A percentile compares a stretch with the other conserved stretches of the same genome.
These are phyloP conservation scores for Entomobrya proxima DNA, from an alignment of 2,888 invertebrate genomes.

Conservation along the genomic window DNA sequence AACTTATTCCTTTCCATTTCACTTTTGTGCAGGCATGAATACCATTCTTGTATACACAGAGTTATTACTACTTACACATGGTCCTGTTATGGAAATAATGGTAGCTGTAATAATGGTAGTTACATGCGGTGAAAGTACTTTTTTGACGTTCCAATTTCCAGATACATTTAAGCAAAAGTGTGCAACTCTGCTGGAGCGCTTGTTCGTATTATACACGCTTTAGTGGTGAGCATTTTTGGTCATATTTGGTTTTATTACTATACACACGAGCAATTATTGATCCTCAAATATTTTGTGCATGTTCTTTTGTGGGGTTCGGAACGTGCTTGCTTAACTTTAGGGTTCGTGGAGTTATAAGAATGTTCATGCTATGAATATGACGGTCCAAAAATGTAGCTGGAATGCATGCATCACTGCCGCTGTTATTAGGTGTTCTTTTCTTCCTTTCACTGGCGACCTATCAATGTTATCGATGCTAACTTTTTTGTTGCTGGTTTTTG, in stretches of 20 bases:
- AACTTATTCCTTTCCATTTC: neutral
- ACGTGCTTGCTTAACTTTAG: conserved; percentile 23
- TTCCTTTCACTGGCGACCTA: conserved; percentile 25
- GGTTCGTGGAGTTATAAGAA: neutral
- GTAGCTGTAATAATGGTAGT: neutral
- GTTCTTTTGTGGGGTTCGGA: neutral
- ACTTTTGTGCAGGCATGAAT: neutral
- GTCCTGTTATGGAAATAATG: neutral
- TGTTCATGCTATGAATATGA: too few species aligned
- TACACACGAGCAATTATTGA: conserved; percentile 57
- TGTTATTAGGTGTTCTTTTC: conserved; percentile 2
- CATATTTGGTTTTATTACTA: neutral
- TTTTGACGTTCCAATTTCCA: neutral
- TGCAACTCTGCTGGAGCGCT: too few species aligned
- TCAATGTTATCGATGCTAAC: conserved; percentile 41
- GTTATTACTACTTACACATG: neutral
- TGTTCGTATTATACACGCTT: too few species aligned
- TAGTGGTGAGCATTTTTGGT: neutral
- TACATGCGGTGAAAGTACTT: conserved; percentile 1
- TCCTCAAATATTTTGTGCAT: conserved; percentile 24
- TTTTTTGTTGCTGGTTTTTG: conserved; percentile 8
- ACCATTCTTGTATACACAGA: neutral
- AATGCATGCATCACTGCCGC: neutral
- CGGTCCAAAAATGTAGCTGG: neutral
- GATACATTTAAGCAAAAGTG: neutral